phyloP scores from a whole-genome alignment of 2,113 vertebrate genomes.

The Anguilla japonica region DNA sequence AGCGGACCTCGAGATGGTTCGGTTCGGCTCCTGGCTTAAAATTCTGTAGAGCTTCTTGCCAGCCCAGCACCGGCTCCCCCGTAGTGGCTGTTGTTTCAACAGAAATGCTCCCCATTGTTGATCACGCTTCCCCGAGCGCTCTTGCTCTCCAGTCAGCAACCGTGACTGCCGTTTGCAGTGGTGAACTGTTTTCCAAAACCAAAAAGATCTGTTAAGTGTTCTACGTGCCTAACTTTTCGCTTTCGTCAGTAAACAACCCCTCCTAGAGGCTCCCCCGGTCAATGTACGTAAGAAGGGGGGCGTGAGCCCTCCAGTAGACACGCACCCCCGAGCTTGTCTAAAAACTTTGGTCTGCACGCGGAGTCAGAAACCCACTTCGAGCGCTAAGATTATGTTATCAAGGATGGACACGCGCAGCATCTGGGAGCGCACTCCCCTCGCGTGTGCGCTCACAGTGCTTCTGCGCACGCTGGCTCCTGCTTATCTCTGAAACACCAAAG shows the following conservation, averaged over 20 bases:
- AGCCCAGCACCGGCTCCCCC: slow-evolving; percentile 18
- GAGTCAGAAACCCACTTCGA: slow-evolving; percentile 21
- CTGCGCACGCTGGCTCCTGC: background rate
- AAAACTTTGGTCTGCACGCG: background rate
- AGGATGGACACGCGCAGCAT: slow-evolving; percentile 45
- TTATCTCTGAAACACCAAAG: background rate
- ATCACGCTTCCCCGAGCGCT: background rate
- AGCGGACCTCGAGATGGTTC: slow-evolving; percentile 30
- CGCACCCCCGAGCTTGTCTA: background rate
- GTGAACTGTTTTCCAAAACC: background rate
- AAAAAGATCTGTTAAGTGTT: background rate
- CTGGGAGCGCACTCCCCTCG: background rate
- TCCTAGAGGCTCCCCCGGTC: slow-evolving; percentile 6
- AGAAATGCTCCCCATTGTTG: slow-evolving; percentile 47
- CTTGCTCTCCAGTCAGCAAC: background rate
- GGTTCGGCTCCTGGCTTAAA: slow-evolving; percentile 13
- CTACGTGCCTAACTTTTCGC: background rate
- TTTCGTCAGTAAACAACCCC: slow-evolving; percentile 33
- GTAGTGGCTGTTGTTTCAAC: slow-evolving; percentile 9
- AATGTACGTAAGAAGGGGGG: slow-evolving; percentile 16
- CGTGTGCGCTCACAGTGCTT: background rate
- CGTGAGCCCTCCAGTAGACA: background rate
- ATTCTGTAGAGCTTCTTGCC: slow-evolving; percentile 10
- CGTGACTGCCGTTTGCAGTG: too few species aligned
- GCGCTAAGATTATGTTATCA: slow-evolving; percentile 69